A percentile compares a stretch with the other conserved stretches of the same genome.
Conservation (phyloP, 2,888 invertebrate genomes). For the Escarpia spicata region DNA sequence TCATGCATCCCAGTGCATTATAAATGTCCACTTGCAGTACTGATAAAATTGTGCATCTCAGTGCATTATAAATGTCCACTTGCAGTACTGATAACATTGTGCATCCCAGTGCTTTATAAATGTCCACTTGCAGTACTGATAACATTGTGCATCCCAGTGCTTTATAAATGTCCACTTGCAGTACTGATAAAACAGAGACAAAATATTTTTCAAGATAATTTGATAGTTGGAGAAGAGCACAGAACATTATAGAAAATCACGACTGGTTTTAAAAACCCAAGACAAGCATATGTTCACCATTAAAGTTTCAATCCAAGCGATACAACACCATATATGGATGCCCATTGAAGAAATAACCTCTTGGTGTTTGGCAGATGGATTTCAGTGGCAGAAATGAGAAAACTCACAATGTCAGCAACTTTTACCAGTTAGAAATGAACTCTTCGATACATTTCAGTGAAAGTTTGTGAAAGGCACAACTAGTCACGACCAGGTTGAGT, state of each 20-base stretch:
- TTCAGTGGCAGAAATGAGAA: not conserved
- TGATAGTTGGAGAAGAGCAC: not conserved
- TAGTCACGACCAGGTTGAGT: not conserved
- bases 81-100: too few relatives aligned
- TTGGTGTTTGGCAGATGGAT: not conserved
- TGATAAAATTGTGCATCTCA: too few relatives aligned
- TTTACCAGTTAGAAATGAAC: not conserved
- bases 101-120: too few relatives aligned
- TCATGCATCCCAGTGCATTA: too few relatives aligned
- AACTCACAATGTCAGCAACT: not conserved
- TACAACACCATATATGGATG: not conserved
- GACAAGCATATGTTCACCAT: too few relatives aligned
- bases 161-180: not conserved
- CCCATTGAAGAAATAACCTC: not conserved
- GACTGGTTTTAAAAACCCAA: too few relatives aligned
- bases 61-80: too few relatives aligned
- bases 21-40: too few relatives aligned
- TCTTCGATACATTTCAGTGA: not conserved
- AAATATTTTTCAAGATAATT: not conserved
- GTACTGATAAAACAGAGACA: not conserved
- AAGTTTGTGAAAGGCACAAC: not conserved
- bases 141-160: not conserved
- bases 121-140: too few relatives aligned
- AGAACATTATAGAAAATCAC: not conserved
- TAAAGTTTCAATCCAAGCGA: too few relatives aligned